phyloP scores from a whole-genome alignment of 2,888 invertebrate species.

The Dinocampus coccinellae region DNA sequence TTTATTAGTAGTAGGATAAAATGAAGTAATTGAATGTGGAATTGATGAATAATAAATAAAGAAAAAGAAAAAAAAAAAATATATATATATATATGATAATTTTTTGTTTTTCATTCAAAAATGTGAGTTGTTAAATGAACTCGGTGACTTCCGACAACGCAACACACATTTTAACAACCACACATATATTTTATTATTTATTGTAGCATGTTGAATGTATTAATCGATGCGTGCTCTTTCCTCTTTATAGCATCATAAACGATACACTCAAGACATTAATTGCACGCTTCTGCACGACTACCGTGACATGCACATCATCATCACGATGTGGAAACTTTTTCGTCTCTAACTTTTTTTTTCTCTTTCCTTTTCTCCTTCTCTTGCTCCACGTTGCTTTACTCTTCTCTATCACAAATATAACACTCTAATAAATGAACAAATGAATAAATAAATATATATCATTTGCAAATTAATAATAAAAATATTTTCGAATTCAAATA shows the following conservation, averaged over 20 bases:
- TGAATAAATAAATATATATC: too few relatives aligned
- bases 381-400: not conserved
- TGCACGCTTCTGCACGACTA: slow-evolving; percentile 40
- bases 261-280: slow-evolving; percentile 42
- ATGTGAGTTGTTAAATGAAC: slow-evolving; percentile 13
- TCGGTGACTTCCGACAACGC: slow-evolving; percentile 8
- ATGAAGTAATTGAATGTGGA: too few relatives aligned
- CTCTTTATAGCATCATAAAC: slow-evolving; percentile 45
- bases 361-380: too few relatives aligned
- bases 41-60: too few relatives aligned
- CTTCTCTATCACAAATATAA: too few relatives aligned
- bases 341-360: not conserved
- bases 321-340: not conserved
- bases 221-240: slow-evolving; percentile 46
- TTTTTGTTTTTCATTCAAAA: too few relatives aligned
- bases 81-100: too few relatives aligned
- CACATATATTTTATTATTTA: not conserved
- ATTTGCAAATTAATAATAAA: too few relatives aligned
- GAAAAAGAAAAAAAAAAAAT: too few relatives aligned
- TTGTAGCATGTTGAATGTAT: slow-evolving; percentile 28
- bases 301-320: slow-evolving; percentile 41
- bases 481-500: too few relatives aligned
- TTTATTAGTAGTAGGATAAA: too few relatives aligned
- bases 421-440: not conserved
- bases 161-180: not conserved